Conservation (phyloP, 2,797 vertebrate genomes). For the Peromyscus attwateri region DNA sequence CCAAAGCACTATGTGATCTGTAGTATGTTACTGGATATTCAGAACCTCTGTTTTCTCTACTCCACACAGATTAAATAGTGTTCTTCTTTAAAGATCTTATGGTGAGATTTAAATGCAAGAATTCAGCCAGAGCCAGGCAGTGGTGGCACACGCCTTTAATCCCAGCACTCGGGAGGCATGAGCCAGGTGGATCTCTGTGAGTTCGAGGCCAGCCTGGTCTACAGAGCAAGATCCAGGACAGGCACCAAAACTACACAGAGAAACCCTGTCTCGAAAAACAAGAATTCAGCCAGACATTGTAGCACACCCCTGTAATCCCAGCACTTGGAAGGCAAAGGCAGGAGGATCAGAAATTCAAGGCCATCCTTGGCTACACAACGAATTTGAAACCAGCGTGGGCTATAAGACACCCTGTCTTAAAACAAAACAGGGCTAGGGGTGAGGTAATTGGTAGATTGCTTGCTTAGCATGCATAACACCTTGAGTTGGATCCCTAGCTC, state of each 20-base stretch:
- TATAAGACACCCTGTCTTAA: not conserved
- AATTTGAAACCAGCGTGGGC: not conserved
- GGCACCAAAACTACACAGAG: no score
- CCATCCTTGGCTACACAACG: not conserved
- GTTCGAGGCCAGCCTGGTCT: no score
- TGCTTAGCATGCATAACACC: not conserved
- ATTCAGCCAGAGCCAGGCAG: not conserved
- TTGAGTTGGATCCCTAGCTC: not conserved
- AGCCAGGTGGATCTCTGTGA: no score
- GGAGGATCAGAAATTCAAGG: not conserved
- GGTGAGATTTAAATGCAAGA: conserved; percentile 53
- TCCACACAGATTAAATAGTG: conserved; percentile 4
- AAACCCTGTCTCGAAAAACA: no score
- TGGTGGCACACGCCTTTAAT: not conserved
- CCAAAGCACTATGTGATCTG: conserved; percentile 36
- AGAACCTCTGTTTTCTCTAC: conserved; percentile 53
- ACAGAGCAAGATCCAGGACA: no score
- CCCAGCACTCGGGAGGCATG: not conserved
- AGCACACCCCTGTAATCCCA: not conserved
- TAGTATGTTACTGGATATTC: conserved; percentile 40
- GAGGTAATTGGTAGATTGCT: not conserved
- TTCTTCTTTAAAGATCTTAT: conserved; percentile 42
- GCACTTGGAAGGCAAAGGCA: not conserved
- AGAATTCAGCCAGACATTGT: not conserved
- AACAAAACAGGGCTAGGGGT: not conserved